phyloP scores from a whole-genome alignment of 2,797 vertebrate genomes.

The Crocodylus rhombifer region DNA sequence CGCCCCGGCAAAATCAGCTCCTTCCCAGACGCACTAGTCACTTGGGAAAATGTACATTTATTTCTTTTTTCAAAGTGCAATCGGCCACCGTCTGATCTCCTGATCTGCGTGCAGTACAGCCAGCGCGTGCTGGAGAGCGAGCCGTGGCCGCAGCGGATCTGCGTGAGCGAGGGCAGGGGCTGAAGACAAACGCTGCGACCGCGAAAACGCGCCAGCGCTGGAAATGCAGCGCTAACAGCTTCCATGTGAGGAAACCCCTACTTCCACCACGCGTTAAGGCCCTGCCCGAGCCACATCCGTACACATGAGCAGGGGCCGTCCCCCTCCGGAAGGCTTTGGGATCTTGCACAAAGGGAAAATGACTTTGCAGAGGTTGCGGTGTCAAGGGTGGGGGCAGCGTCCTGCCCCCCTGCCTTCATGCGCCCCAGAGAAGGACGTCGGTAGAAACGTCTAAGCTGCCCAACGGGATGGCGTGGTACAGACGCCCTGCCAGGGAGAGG shows the following conservation, averaged over 20 bases:
- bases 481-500: fast-evolving
- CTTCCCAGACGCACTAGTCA: not conserved
- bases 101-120: not conserved
- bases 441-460: no score
- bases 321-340: no score
- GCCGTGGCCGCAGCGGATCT: not conserved
- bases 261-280: not conserved
- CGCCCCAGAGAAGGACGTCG: no score
- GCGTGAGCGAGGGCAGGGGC: not conserved
- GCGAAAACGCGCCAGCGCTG: not conserved
- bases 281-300: no score
- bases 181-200: not conserved
- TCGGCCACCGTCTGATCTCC: not conserved
- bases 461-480: not conserved
- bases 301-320: no score
- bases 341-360: no score
- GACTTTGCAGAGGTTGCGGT: no score
- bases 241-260: not conserved
- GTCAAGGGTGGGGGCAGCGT: no score
- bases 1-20: not conserved
- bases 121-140: not conserved
- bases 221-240: not conserved
- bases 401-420: no score
- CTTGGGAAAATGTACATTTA: not conserved
- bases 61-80: not conserved